These are phyloP conservation scores for Amia ocellicauda DNA, from an alignment of 2,113 vertebrate species.

Conservation along the genomic window DNA sequence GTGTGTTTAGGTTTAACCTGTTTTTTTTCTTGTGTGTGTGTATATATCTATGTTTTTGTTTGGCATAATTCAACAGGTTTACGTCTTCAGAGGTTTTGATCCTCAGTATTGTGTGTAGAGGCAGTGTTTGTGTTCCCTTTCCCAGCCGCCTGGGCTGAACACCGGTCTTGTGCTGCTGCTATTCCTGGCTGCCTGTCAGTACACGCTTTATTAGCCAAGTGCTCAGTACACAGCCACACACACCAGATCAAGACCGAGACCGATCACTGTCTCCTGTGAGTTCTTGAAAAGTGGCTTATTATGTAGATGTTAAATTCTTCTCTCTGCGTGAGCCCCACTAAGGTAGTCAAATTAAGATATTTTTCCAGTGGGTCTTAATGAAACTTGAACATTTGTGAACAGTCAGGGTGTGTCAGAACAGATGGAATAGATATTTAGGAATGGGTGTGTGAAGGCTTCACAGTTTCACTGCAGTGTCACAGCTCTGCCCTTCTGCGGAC, in stretches of 20 bases:
- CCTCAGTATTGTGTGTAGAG: neutral
- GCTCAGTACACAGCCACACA: neutral
- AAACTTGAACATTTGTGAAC: too few relatives aligned
- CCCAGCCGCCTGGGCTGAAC: neutral
- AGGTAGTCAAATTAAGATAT: too few relatives aligned
- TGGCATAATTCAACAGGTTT: slow-evolving; percentile 18
- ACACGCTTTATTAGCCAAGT: neutral
- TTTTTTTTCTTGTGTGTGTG: too few relatives aligned
- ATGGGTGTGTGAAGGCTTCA: too few relatives aligned
- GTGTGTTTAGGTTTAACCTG: slow-evolving; percentile 17
- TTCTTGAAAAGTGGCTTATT: too few relatives aligned
- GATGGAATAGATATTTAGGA: too few relatives aligned
- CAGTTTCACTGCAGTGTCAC: too few relatives aligned
- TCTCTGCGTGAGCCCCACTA: too few relatives aligned
- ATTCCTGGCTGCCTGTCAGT: slow-evolving; percentile 29
- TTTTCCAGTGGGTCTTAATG: too few relatives aligned
- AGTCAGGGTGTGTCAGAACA: too few relatives aligned
- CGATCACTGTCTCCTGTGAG: neutral
- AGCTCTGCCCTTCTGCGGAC: too few relatives aligned
- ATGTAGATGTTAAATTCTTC: too few relatives aligned
- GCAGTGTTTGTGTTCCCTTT: neutral
- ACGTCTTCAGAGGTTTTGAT: slow-evolving; percentile 1
- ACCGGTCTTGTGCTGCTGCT: slow-evolving; percentile 15
- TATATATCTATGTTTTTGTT: slow-evolving; percentile 1
- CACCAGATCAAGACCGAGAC: neutral